Evolutionary conservation across 1,140 invertebrate species (phyloP).

Genomic region (Chironomus tepperi): DNA sequence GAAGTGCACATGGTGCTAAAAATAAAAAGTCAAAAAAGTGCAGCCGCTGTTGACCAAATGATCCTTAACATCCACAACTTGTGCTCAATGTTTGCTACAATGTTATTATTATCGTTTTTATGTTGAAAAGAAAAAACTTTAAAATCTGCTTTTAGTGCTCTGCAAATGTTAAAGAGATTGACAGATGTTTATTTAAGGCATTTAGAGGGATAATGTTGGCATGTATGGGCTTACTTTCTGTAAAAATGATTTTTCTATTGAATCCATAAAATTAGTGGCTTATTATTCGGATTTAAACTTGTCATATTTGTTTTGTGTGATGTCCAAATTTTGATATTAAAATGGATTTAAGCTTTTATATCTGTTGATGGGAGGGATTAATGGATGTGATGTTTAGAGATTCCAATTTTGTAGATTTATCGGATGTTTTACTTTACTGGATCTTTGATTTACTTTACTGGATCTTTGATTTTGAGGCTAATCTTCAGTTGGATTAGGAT

Average conservation of each 20-base stretch:
- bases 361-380: too few relatives aligned
- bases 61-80: background rate
- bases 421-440: too few relatives aligned
- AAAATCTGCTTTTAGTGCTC: conserved; percentile 3
- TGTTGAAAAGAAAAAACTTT: background rate
- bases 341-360: too few relatives aligned
- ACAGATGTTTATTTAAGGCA: conserved; percentile 17
- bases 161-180: background rate
- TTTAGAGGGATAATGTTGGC: background rate
- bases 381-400: too few relatives aligned
- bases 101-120: background rate
- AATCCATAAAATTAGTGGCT: conserved; percentile 18
- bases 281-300: background rate
- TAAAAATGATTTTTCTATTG: background rate
- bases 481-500: too few relatives aligned
- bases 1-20: background rate
- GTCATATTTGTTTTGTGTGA: background rate
- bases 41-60: conserved; percentile 11
- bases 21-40: conserved; percentile 14
- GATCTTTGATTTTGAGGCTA: too few relatives aligned
- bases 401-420: too few relatives aligned
- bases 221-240: too few relatives aligned
- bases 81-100: background rate
- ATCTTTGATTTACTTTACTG: too few relatives aligned
- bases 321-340: too few relatives aligned